Conservation (phyloP, 2,888 invertebrate genomes). For the Amiota minor region DNA sequence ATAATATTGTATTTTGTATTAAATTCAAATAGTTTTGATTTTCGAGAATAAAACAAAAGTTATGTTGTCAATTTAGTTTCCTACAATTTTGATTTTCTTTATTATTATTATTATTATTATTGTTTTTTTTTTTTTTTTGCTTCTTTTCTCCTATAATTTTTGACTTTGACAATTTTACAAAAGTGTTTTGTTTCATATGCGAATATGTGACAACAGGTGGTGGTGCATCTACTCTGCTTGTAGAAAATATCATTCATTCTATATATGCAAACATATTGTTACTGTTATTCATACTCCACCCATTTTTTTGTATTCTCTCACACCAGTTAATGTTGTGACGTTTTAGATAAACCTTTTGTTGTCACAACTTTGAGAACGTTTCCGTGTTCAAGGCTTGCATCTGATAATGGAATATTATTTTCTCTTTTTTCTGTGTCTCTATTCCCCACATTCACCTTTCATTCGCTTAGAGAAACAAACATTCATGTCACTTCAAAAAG, state of each 20-base stretch:
- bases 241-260: no score
- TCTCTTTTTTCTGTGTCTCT: neutral
- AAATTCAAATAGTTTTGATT: no score
- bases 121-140: neutral
- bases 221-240: no score
- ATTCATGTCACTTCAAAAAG: constrained; percentile 8
- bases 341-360: constrained; percentile 33
- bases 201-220: neutral
- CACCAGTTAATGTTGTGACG: neutral
- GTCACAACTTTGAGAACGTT: constrained; percentile 56
- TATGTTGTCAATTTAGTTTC: neutral
- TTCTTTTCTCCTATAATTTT: neutral
- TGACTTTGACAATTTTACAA: constrained; percentile 5
- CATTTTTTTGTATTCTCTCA: no score
- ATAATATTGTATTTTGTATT: no score
- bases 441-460: neutral
- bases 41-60: neutral
- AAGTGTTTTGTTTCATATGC: neutral
- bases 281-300: no score
- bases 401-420: constrained; percentile 45
- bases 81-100: neutral
- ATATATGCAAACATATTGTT: no score
- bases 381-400: constrained; percentile 34
- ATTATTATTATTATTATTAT: no score
- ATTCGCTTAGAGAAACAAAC: neutral